These are phyloP conservation scores for Solea solea DNA, from an alignment of 2,113 vertebrate genomes.

Conservation along the genomic window DNA sequence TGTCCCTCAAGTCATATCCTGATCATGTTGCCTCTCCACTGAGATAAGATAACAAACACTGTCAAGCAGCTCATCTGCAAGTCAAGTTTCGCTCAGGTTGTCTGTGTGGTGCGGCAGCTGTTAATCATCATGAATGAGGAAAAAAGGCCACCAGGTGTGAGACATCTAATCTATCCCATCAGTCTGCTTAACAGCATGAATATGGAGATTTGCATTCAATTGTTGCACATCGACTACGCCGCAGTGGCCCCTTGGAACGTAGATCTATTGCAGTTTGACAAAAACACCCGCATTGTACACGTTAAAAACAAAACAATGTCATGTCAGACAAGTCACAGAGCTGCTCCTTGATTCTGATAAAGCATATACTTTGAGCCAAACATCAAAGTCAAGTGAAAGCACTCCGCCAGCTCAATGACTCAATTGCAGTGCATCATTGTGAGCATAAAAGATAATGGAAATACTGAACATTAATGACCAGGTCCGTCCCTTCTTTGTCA, in stretches of 20 bases:
- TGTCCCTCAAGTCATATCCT: conserved; percentile 32
- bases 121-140: conserved; percentile 56
- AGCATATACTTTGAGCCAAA: conserved; percentile 42
- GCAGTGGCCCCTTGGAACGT: conserved; percentile 35
- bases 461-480: conserved; percentile 66
- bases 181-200: conserved; percentile 40
- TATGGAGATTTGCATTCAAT: conserved; percentile 56
- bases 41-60: conserved; percentile 58
- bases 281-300: conserved; percentile 26
- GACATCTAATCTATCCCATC: conserved; percentile 56
- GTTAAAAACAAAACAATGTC: conserved; percentile 5
- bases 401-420: conserved; percentile 54
- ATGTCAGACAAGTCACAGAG: conserved; percentile 2
- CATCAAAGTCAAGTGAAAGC: conserved; percentile 39
- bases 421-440: conserved; percentile 42
- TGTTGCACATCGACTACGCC: conserved; percentile 35
- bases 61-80: conserved; percentile 60
- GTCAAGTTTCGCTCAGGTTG: conserved; percentile 62
- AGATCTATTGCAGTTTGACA: conserved; percentile 23
- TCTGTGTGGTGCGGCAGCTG: conserved; percentile 55
- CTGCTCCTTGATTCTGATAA: conserved; percentile 31
- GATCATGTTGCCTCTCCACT: conserved; percentile 36
- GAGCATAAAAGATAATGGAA: conserved; percentile 64
- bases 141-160: conserved; percentile 62
- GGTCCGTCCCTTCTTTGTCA: conserved; percentile 58